A percentile compares a stretch with the other conserved stretches of the same genome.
phyloP scores from a whole-genome alignment of 2,113 vertebrate species.

The Aptenodytes patagonicus region DNA sequence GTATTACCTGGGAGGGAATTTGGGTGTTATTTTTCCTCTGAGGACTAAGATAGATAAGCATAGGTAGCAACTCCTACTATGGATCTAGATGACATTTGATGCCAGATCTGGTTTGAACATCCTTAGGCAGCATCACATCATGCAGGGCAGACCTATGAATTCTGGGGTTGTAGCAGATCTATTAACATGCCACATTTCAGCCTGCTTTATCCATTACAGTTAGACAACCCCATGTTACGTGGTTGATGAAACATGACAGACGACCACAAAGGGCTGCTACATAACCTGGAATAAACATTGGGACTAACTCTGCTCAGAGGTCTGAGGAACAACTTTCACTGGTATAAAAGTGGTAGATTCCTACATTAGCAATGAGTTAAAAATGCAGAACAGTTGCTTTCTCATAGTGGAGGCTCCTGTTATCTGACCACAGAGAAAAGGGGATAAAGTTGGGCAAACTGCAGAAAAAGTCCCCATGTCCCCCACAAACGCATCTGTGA shows the following conservation, averaged over 20 bases:
- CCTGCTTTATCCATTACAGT: background rate
- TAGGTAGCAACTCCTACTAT: background rate
- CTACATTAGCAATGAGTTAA: background rate
- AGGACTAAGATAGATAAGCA: background rate
- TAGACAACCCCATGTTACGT: background rate
- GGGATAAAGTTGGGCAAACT: background rate
- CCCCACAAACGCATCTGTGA: background rate
- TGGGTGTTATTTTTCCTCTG: background rate
- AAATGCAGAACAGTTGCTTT: background rate
- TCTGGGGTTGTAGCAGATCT: background rate
- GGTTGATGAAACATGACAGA: background rate
- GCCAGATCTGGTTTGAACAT: background rate
- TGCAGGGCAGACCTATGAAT: background rate
- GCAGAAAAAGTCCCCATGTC: background rate
- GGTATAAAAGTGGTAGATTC: background rate
- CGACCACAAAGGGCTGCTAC: background rate
- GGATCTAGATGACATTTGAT: background rate
- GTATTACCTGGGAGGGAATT: background rate
- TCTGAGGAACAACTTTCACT: background rate
- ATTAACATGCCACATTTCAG: background rate
- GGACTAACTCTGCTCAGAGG: background rate
- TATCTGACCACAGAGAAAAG: background rate
- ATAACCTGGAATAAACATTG: background rate
- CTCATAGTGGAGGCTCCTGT: background rate
- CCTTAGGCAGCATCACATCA: background rate